These are phyloP conservation scores for Sarcophaga caerulescens DNA, from an alignment of 2,888 invertebrate species.

Conservation along the genomic window DNA sequence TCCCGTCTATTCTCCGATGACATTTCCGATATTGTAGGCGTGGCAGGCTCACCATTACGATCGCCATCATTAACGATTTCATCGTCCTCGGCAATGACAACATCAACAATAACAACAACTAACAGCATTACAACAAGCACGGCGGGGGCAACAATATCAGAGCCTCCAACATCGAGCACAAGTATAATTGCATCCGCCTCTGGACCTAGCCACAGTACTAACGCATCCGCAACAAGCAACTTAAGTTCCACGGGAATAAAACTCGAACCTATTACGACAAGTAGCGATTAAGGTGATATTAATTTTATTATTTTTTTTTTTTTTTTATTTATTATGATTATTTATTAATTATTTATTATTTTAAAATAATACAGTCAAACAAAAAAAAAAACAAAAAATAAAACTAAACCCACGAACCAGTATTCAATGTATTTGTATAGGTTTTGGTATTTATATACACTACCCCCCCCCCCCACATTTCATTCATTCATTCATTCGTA, in stretches of 20 bases:
- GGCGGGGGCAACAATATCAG: constrained; percentile 66
- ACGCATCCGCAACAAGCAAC: constrained; percentile 67
- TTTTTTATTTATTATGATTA: background rate
- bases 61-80: constrained; percentile 64
- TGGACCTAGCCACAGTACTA: constrained; percentile 25
- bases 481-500: too few species aligned
- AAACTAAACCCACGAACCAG: constrained; percentile 24
- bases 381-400: too few species aligned
- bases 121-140: constrained; percentile 58
- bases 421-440: constrained; percentile 56
- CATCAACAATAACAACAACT: constrained; percentile 64
- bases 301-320: background rate
- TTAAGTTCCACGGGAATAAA: constrained; percentile 83
- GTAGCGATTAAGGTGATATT: constrained; percentile 73
- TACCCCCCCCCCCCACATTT: too few species aligned
- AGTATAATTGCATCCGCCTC: constrained; percentile 21
- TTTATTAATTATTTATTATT: background rate
- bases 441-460: constrained; percentile 9
- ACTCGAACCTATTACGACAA: constrained; percentile 85
- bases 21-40: constrained; percentile 81
- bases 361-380: too few species aligned
- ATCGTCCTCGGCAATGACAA: constrained; percentile 61
- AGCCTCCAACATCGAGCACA: constrained; percentile 45
- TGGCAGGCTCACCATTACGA: constrained; percentile 46
- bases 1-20: constrained; percentile 87